A percentile compares a stretch with the other conserved stretches of the same genome.
Conservation (phyloP, 64 coral and sea anemone genomes). For the Porites australiensis region DNA sequence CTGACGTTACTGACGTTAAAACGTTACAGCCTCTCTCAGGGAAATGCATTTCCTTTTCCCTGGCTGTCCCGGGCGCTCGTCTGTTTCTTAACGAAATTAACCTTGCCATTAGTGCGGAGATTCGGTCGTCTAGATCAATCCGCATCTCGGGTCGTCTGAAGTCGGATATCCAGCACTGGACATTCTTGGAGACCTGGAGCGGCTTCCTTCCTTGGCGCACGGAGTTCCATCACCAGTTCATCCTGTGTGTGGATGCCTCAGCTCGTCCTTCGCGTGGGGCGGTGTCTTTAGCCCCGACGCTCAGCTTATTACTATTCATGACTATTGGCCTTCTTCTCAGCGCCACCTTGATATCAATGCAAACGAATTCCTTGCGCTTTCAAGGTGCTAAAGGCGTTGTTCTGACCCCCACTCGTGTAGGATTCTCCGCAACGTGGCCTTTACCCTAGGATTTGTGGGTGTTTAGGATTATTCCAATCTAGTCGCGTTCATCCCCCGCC, state of each 20-base stretch:
- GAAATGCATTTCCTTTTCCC: slow-evolving; percentile 38
- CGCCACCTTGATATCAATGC: neutral
- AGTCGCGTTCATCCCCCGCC: no score
- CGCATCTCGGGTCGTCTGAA: neutral
- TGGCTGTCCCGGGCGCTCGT: no score
- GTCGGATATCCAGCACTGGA: neutral
- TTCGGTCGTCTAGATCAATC: neutral
- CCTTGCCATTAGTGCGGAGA: slow-evolving; percentile 1
- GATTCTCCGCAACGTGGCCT: no score
- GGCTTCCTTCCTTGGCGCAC: no score
- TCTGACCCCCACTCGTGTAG: no score
- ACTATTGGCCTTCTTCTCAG: neutral
- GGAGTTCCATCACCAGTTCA: slow-evolving; percentile 15
- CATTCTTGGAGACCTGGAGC: slow-evolving; percentile 11
- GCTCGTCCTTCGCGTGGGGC: neutral
- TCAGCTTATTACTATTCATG: neutral
- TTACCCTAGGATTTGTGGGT: no score
- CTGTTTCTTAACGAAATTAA: slow-evolving; percentile 28
- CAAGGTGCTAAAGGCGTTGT: no score
- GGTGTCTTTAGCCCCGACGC: slow-evolving; percentile 3
- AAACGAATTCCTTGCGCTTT: neutral
- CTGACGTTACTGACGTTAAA: neutral
- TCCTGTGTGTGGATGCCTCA: slow-evolving; percentile 31
- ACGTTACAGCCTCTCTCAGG: slow-evolving; percentile 31
- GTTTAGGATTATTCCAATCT: no score